Evolutionary conservation across 1,140 invertebrate genomes (phyloP).

Genomic region (Chelonus insularis): DNA sequence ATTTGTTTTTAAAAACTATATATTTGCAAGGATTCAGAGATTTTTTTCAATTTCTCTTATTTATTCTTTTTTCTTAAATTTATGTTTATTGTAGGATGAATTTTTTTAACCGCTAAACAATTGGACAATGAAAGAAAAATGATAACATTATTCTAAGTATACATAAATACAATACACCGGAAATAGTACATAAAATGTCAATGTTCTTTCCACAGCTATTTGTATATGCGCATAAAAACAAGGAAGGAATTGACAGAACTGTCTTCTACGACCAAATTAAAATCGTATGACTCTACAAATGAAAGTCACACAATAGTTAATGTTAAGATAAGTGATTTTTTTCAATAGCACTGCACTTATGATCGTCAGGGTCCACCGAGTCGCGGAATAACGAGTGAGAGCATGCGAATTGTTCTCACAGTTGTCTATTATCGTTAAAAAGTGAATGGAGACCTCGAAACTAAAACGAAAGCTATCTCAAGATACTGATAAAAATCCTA

Average conservation of each 20-base stretch:
- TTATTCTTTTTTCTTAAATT: too few species aligned
- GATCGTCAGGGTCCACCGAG: slow-evolving; percentile 27
- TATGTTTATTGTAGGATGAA: too few species aligned
- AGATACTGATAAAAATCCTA: neutral
- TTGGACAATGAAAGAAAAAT: too few species aligned
- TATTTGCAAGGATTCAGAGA: too few species aligned
- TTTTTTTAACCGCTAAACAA: too few species aligned
- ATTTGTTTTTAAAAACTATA: too few species aligned
- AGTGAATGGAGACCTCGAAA: slow-evolving; percentile 27
- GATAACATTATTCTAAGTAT: too few species aligned
- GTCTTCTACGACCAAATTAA: neutral
- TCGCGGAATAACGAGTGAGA: slow-evolving; percentile 36
- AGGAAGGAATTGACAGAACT: neutral
- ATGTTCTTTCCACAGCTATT: too few species aligned
- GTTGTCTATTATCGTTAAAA: slow-evolving; percentile 34
- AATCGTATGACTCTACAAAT: neutral
- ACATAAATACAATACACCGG: too few species aligned
- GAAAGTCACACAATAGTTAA: neutral
- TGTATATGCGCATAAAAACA: too few species aligned
- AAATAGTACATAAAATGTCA: too few species aligned
- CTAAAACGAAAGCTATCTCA: slow-evolving; percentile 14
- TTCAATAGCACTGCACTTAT: neutral
- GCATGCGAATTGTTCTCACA: slow-evolving; percentile 46
- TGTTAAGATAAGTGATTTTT: neutral
- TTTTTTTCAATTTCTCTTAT: too few species aligned